These are phyloP conservation scores for Lates japonicus DNA, from an alignment of 2,797 vertebrate genomes.

Conservation along the genomic window DNA sequence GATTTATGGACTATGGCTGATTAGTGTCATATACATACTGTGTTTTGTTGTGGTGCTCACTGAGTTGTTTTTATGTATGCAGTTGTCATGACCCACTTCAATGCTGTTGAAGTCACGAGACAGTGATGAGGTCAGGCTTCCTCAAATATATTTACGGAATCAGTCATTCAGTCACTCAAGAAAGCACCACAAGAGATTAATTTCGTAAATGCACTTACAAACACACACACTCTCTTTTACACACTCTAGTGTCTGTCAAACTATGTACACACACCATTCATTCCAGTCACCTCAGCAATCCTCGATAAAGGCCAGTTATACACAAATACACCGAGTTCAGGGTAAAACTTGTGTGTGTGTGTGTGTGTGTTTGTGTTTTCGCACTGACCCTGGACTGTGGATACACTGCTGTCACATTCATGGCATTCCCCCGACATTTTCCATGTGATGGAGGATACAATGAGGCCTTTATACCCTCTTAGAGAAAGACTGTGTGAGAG, in stretches of 20 bases:
- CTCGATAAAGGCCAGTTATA: slow-evolving; percentile 20
- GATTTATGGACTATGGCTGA: not conserved
- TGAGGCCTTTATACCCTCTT: slow-evolving; percentile 69
- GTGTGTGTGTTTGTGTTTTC: slow-evolving; percentile 4
- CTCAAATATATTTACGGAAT: slow-evolving; percentile 31
- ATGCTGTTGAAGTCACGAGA: slow-evolving; percentile 21
- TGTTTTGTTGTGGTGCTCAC: not conserved
- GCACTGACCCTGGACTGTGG: slow-evolving; percentile 53
- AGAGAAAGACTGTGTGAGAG: slow-evolving; percentile 33
- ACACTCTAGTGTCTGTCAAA: not conserved
- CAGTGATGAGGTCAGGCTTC: slow-evolving; percentile 8
- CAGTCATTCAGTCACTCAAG: not conserved
- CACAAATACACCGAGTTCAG: slow-evolving; percentile 35
- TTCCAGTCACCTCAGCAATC: slow-evolving; percentile 44
- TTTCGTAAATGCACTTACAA: slow-evolving; percentile 5
- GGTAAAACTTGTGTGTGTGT: slow-evolving; percentile 23
- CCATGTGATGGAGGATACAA: slow-evolving; percentile 72
- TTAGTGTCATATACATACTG: not conserved
- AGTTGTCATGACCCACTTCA: slow-evolving; percentile 21
- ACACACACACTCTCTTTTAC: not conserved
- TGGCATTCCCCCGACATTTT: slow-evolving; percentile 65
- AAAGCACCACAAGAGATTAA: not conserved
- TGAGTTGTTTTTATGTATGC: not conserved
- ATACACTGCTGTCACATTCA: slow-evolving; percentile 56
- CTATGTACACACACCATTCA: slow-evolving; percentile 1